Percentiles rank a stretch among this genome's conserved stretches.
Evolutionary conservation across 2,113 vertebrate genomes (phyloP).

Genomic region (Scopus umbretta): DNA sequence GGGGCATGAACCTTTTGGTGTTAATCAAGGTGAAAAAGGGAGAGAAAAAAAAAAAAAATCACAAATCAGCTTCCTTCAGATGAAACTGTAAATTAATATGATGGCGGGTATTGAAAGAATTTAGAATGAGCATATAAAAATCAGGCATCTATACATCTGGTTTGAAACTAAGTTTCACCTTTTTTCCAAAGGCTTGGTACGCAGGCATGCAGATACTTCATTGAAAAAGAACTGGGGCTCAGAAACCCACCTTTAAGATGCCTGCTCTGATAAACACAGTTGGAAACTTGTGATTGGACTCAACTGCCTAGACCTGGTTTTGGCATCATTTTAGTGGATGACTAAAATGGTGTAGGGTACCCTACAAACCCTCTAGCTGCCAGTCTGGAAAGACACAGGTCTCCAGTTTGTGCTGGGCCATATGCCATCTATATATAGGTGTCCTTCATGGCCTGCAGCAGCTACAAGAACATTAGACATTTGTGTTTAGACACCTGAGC

Average conservation of each 20-base stretch:
- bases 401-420: not conserved
- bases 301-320: not conserved
- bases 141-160: not conserved
- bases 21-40: not conserved
- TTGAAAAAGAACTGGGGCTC: not conserved
- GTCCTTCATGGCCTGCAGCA: not conserved
- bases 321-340: not conserved
- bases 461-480: not conserved
- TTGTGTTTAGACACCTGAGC: not conserved
- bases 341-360: no score
- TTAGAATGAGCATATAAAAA: not conserved
- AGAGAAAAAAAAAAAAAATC: not conserved
- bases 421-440: no score
- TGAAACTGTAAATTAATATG: not conserved
- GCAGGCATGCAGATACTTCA: not conserved
- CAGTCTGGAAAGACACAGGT: not conserved
- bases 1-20: not conserved
- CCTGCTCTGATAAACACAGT: not conserved
- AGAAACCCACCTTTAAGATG: not conserved
- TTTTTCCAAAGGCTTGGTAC: not conserved
- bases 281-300: not conserved
- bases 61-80: not conserved
- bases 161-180: not conserved
- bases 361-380: accelerated
- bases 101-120: not conserved